phyloP scores from a whole-genome alignment of 2,113 vertebrate genomes.

The Sebastes fasciatus region DNA sequence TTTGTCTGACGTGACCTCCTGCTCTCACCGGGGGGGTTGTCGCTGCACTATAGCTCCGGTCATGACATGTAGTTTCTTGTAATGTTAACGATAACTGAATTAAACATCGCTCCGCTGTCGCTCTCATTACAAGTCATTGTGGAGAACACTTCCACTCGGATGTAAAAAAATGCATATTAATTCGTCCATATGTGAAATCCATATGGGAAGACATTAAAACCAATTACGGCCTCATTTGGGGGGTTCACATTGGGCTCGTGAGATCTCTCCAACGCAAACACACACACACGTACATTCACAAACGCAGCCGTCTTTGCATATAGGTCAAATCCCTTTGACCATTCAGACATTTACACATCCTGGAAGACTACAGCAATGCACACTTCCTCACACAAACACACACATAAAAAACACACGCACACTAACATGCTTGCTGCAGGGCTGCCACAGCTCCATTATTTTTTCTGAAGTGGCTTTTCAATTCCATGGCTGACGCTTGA shows the following conservation, averaged over 20 bases:
- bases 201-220: constrained; percentile 47
- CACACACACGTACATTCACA: neutral
- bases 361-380: constrained; percentile 21
- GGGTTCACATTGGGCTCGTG: constrained; percentile 21
- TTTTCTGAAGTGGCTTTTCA: constrained; percentile 87
- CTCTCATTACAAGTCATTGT: neutral
- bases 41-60: neutral
- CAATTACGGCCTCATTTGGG: constrained; percentile 26
- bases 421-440: constrained; percentile 48
- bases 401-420: neutral
- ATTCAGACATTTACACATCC: constrained; percentile 39
- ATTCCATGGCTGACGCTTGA: constrained; percentile 80
- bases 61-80: neutral
- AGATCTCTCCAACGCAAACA: neutral
- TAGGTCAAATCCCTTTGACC: constrained; percentile 42
- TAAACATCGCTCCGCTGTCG: neutral
- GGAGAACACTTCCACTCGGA: neutral
- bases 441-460: constrained; percentile 68
- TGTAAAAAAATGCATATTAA: constrained; percentile 38
- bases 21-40: neutral
- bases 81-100: neutral
- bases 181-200: constrained; percentile 48
- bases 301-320: constrained; percentile 27
- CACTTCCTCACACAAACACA: neutral
- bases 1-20: neutral